A percentile compares a stretch with the other conserved stretches of the same genome.
Conservation (phyloP, 2,797 vertebrate genomes). For the Leptoclinus maculatus region DNA sequence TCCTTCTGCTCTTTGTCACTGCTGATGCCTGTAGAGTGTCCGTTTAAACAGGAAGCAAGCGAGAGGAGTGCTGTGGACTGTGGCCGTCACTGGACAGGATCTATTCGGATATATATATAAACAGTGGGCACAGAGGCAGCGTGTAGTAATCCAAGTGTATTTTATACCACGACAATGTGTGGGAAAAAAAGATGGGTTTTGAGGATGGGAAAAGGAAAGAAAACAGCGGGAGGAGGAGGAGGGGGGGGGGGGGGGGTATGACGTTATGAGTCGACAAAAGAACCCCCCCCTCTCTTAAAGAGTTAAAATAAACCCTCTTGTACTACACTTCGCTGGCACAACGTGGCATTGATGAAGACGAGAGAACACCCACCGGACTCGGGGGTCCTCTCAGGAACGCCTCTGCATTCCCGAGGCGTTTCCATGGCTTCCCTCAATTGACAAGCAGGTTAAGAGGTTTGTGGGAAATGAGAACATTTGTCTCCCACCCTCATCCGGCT, state of each 20-base stretch:
- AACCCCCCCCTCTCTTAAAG: conserved; percentile 26
- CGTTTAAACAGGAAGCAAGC: conserved; percentile 49
- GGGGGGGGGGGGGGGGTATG: conserved; percentile 17
- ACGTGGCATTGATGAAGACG: conserved; percentile 71
- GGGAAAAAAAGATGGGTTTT: neutral
- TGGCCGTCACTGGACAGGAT: conserved; percentile 18
- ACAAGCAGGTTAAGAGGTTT: conserved; percentile 85
- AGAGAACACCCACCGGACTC: conserved; percentile 64
- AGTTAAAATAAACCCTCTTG: conserved; percentile 53
- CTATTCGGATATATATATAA: neutral
- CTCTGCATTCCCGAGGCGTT: conserved; percentile 79
- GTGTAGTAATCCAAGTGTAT: neutral
- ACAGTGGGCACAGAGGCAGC: conserved; percentile 5
- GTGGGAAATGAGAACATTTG: conserved; percentile 81
- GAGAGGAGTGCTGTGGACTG: conserved; percentile 4
- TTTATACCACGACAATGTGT: neutral
- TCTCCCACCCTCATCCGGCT: conserved; percentile 72
- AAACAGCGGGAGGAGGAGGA: conserved; percentile 1
- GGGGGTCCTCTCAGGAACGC: conserved; percentile 67
- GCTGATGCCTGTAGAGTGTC: conserved; percentile 31
- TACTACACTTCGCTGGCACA: conserved; percentile 41
- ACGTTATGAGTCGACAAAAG: conserved; percentile 42
- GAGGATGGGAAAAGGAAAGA: neutral
- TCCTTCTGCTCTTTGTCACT: conserved; percentile 53
- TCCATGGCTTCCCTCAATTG: conserved; percentile 80